A percentile compares a stretch with the other conserved stretches of the same genome.
phyloP scores from a whole-genome alignment of 2,888 invertebrate genomes.

The Pristionchus maxplancki region DNA sequence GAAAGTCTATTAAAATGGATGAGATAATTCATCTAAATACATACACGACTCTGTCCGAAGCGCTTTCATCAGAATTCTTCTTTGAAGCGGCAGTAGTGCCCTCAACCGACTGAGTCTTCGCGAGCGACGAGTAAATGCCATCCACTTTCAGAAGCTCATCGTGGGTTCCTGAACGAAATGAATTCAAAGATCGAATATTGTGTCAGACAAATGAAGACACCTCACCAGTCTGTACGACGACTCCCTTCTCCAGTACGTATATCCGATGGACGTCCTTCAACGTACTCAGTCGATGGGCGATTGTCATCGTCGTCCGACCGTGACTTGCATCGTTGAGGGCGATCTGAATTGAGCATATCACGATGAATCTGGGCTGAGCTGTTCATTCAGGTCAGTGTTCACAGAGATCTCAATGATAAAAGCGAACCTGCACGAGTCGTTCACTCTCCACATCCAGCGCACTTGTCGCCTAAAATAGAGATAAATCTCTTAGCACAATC shows the following conservation, averaged over 20 bases:
- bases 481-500: not conserved
- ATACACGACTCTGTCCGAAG: not conserved
- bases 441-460: conserved; percentile 42
- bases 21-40: too few relatives aligned
- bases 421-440: conserved; percentile 39
- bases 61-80: not conserved
- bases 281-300: conserved; percentile 69
- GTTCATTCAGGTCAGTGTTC: not conserved
- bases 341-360: conserved; percentile 52
- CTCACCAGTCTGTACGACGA: conserved; percentile 57
- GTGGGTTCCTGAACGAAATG: conserved; percentile 60
- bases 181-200: too few relatives aligned
- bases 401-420: not conserved
- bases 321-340: conserved; percentile 64
- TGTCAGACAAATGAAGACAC: not conserved
- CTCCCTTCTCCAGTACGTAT: conserved; percentile 59
- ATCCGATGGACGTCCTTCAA: conserved; percentile 61
- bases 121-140: conserved; percentile 64
- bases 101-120: conserved; percentile 56
- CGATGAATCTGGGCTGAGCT: too few relatives aligned
- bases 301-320: conserved; percentile 66
- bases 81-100: not conserved
- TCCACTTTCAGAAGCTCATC: conserved; percentile 61
- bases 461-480: conserved; percentile 10
- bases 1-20: too few relatives aligned